phyloP scores from a whole-genome alignment of 2,113 vertebrate genomes.

The Laticauda laticaudata region DNA sequence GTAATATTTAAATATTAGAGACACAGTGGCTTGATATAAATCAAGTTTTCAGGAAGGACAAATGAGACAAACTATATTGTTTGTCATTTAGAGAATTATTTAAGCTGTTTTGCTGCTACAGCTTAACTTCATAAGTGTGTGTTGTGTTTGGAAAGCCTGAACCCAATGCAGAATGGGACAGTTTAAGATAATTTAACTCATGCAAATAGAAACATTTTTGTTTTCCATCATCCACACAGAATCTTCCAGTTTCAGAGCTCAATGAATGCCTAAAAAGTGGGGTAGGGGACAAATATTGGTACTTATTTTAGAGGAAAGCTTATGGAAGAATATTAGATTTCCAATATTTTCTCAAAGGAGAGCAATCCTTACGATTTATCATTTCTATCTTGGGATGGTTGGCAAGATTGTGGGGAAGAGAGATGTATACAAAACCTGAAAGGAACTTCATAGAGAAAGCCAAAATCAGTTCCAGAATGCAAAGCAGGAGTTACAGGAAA shows the following conservation, averaged over 20 bases:
- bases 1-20: neutral
- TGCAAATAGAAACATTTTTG: neutral
- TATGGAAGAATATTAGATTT: neutral
- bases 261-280: neutral
- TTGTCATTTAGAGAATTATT: neutral
- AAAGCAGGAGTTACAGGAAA: neutral
- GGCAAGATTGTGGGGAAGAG: neutral
- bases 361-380: neutral
- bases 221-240: neutral
- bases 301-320: neutral
- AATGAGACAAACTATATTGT: neutral
- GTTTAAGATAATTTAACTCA: neutral
- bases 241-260: neutral
- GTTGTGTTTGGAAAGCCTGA: neutral
- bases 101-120: neutral
- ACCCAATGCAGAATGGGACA: neutral
- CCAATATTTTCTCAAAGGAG: neutral
- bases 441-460: neutral
- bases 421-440: neutral
- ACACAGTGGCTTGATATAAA: no score
- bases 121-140: neutral
- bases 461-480: neutral
- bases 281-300: neutral
- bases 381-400: neutral
- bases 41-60: neutral